These are phyloP conservation scores for Pachydiplax longipennis DNA, from an alignment of 2,888 invertebrate genomes.

Conservation along the genomic window DNA sequence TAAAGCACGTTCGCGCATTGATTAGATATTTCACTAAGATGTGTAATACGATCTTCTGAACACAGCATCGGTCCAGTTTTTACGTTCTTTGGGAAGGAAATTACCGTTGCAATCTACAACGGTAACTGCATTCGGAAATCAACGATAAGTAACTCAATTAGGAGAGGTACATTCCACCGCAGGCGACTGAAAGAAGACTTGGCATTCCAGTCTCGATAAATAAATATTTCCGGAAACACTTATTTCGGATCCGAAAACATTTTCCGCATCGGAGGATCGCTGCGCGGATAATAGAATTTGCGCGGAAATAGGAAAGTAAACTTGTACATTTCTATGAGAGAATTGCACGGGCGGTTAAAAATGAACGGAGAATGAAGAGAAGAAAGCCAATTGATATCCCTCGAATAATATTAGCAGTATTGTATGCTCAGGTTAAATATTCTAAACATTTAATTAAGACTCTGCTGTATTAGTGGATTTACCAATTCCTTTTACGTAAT, in stretches of 20 bases:
- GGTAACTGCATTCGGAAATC: background rate
- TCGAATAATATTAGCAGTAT: too few species aligned
- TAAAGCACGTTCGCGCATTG: too few species aligned
- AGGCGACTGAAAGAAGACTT: background rate
- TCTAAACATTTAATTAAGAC: too few species aligned
- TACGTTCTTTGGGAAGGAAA: background rate
- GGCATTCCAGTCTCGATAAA: background rate
- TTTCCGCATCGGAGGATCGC: background rate
- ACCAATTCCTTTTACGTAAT: too few species aligned
- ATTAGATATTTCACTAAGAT: too few species aligned
- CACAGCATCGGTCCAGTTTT: too few species aligned
- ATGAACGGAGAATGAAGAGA: too few species aligned
- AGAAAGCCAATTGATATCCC: too few species aligned
- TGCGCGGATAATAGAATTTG: background rate
- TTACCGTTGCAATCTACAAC: background rate
- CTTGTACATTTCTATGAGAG: background rate
- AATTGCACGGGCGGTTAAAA: too few species aligned
- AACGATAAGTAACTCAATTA: background rate
- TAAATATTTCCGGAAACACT: background rate
- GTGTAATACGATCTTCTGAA: too few species aligned
- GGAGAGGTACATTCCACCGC: background rate
- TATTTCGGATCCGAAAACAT: background rate
- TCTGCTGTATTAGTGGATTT: too few species aligned
- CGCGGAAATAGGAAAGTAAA: background rate
- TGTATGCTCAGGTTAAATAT: too few species aligned